phyloP scores from a whole-genome alignment of 1,140 invertebrate genomes.

The Plodia interpunctella region DNA sequence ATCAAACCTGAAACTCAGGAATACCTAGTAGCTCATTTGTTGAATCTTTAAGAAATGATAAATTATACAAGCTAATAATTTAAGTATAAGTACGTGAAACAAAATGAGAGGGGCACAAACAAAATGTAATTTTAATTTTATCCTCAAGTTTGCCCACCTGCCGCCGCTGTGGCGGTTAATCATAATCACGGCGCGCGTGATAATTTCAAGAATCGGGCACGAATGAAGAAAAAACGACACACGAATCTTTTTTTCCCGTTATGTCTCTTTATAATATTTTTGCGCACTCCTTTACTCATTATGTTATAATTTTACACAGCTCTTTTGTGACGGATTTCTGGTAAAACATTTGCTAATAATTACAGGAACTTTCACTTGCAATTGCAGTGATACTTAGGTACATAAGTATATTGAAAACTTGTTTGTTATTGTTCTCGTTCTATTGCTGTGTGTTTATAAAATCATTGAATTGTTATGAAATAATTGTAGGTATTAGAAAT shows the following conservation, averaged over 20 bases:
- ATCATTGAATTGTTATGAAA: neutral
- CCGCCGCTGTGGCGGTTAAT: conserved; percentile 43
- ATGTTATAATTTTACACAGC: neutral
- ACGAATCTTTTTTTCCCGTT: conserved; percentile 45
- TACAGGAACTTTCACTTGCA: too few species aligned
- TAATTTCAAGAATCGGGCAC: conserved; percentile 31
- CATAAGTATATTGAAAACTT: too few species aligned
- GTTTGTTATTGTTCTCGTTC: too few species aligned
- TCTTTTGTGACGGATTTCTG: neutral
- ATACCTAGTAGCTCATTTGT: neutral
- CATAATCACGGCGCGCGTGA: conserved; percentile 51
- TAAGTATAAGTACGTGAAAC: neutral
- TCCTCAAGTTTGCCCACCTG: conserved; percentile 44
- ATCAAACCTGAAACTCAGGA: too few species aligned
- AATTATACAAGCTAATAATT: neutral
- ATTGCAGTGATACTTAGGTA: too few species aligned
- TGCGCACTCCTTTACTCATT: conserved; percentile 4
- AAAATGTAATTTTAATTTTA: conserved; percentile 66
- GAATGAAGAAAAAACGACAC: conserved; percentile 46
- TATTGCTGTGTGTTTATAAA: too few species aligned
- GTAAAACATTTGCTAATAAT: too few species aligned
- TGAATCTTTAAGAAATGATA: neutral
- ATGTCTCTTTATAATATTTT: conserved; percentile 32
- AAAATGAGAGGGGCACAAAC: conserved; percentile 26
- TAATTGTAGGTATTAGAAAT: conserved; percentile 9